A percentile compares a stretch with the other conserved stretches of the same genome.
These are phyloP conservation scores for Malacoraja senta DNA, from an alignment of 2,797 vertebrate genomes.

Conservation along the genomic window DNA sequence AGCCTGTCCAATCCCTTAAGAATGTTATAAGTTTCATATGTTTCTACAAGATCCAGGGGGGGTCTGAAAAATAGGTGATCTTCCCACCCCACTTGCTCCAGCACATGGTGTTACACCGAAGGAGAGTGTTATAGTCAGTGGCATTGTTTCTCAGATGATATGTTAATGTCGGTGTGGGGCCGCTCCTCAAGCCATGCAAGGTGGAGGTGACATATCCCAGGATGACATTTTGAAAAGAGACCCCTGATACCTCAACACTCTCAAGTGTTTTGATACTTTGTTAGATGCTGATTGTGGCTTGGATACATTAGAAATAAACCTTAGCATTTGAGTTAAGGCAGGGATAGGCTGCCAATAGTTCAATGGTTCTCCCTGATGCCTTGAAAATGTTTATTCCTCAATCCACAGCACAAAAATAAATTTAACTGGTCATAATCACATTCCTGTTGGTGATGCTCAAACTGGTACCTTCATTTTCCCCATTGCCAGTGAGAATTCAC, in stretches of 20 bases:
- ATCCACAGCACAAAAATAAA: not conserved
- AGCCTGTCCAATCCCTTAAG: too few relatives aligned
- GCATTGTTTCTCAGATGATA: not conserved
- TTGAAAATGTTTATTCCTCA: not conserved
- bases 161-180: not conserved
- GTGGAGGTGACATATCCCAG: not conserved
- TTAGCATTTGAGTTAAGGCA: too few relatives aligned
- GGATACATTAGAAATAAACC: too few relatives aligned
- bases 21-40: too few relatives aligned
- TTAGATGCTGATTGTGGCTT: too few relatives aligned
- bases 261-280: too few relatives aligned
- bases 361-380: not conserved
- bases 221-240: not conserved
- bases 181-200: not conserved
- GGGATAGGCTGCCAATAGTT: too few relatives aligned
- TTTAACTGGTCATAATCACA: not conserved
- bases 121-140: not conserved
- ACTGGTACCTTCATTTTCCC: not conserved
- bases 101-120: not conserved
- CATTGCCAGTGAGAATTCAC: not conserved
- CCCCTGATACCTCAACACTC: too few relatives aligned
- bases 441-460: not conserved
- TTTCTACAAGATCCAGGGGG: too few relatives aligned
- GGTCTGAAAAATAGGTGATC: too few relatives aligned
- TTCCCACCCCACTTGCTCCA: not conserved